A percentile compares a stretch with the other conserved stretches of the same genome.
Evolutionary conservation across 2,888 invertebrate species (phyloP).

Genomic region (Chloromyia formosa): DNA sequence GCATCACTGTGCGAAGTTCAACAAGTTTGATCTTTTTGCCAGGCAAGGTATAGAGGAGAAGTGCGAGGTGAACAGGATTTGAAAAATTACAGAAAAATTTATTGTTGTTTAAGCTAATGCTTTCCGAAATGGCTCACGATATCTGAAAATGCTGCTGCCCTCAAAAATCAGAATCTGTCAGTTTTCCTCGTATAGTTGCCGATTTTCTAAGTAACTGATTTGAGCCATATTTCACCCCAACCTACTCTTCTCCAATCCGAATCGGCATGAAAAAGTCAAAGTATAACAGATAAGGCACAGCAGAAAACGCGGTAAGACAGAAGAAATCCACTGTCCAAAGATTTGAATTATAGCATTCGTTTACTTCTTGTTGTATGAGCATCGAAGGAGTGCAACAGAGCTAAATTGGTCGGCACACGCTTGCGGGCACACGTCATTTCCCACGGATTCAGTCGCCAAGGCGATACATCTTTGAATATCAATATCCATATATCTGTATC

Average conservation of each 20-base stretch:
- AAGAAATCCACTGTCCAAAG: slow-evolving; percentile 46
- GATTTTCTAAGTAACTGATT: background rate
- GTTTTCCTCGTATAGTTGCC: no score
- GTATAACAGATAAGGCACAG: slow-evolving; percentile 17
- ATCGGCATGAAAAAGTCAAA: slow-evolving; percentile 25
- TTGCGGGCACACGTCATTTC: slow-evolving; percentile 71
- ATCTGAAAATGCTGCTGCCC: no score
- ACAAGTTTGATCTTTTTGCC: slow-evolving; percentile 11
- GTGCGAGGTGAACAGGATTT: background rate
- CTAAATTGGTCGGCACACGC: slow-evolving; percentile 69
- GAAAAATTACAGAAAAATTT: background rate
- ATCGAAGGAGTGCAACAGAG: slow-evolving; percentile 54
- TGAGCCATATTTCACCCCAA: background rate
- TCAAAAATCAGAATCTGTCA: no score
- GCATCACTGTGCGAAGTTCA: slow-evolving; percentile 14
- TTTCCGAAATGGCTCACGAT: background rate
- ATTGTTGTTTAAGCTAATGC: background rate
- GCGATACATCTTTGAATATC: slow-evolving; percentile 27
- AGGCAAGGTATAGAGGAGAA: background rate
- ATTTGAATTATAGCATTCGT: slow-evolving; percentile 65
- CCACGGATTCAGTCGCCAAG: slow-evolving; percentile 63
- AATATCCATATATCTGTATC: background rate
- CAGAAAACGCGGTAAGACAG: slow-evolving; percentile 35
- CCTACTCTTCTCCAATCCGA: background rate
- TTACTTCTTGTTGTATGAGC: slow-evolving; percentile 61